Evolutionary conservation across 2,888 invertebrate species (phyloP), one percentile per base, ranked within the genome.

Genomic region (Polylopha cassiicola): DNA sequence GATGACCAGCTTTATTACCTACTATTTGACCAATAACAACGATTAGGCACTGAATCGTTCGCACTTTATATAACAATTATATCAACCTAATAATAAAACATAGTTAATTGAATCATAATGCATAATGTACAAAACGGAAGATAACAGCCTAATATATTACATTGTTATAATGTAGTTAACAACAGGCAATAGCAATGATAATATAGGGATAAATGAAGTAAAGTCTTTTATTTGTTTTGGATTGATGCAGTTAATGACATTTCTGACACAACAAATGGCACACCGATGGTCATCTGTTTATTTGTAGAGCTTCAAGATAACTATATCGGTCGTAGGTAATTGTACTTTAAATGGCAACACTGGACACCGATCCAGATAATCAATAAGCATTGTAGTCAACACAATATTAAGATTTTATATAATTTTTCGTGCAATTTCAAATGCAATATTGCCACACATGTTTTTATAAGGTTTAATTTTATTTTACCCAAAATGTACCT

Each of bases 271-370:
- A 8, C 22, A 10, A 33, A 20, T 33, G 24, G 15, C 9, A 2
- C 11, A 9, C 7, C 11, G 29, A 34, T 20, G 7, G 24, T 17
- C 23, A 18, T 30, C 31, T 30, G 34, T 29, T 41, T 41, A 34
- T 30, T 29, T 30, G 29, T 24, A 30, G 20, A 9, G 30, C 34
- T 36, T 5, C 2, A 14, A n/a, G 29, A 34, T 27, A 39, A 14
- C 28, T 39, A 41, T 41, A 34, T 20, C 8, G 36, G 41, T 41
- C 29, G 17, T 10, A 20, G 18, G 39, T 33, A 29, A 23, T 34
- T 30, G 34, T 16, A 36, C 41, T 41, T 41, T 18, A 29, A 26
- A 30, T 23, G 34, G 30, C 20, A 36, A 41, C 9, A 36, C n/a
- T n/a, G n/a, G n/a, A n/a, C n/a, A n/a, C n/a, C n/a, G n/a, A n/a